Percentiles rank a stretch among this genome's conserved stretches.
Conservation (phyloP, 1,140 invertebrate genomes). For the Drosophila watanabei region DNA sequence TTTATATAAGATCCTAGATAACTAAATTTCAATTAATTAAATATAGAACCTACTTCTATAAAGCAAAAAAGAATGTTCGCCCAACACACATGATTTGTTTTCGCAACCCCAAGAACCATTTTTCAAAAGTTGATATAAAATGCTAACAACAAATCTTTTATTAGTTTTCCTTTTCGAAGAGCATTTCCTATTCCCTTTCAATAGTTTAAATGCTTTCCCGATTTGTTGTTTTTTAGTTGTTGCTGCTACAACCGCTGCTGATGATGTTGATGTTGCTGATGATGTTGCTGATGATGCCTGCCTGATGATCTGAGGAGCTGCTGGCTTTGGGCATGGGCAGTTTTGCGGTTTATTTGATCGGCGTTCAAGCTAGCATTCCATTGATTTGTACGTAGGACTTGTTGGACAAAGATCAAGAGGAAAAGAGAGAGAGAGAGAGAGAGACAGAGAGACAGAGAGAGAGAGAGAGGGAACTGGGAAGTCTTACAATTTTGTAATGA, state of each 20-base stretch:
- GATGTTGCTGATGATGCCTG: conserved; percentile 35
- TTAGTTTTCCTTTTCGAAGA: background rate
- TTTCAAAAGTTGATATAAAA: background rate
- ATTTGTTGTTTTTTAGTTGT: conserved; percentile 13
- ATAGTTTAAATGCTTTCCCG: background rate
- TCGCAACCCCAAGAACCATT: background rate
- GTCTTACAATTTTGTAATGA: conserved; percentile 68
- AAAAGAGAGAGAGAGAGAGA: conserved; percentile 5
- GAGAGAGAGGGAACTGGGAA: conserved; percentile 21
- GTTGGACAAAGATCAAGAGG: conserved; percentile 5
- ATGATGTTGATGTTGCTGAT: conserved; percentile 24
- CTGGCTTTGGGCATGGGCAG: conserved; percentile 52
- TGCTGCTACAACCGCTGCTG: conserved; percentile 4
- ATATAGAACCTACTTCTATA: background rate
- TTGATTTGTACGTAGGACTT: conserved; percentile 68
- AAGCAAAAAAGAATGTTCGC: no score
- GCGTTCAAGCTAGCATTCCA: conserved; percentile 70
- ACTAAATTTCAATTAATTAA: background rate
- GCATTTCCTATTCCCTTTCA: background rate
- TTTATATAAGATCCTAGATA: background rate
- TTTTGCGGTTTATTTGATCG: conserved; percentile 79
- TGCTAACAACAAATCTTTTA: no score
- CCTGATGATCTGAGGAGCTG: conserved; percentile 31
- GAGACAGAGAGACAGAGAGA: conserved; percentile 11
- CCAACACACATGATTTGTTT: background rate